These are phyloP conservation scores for Hydrophis major DNA, from an alignment of 2,797 vertebrate species.

Conservation along the genomic window DNA sequence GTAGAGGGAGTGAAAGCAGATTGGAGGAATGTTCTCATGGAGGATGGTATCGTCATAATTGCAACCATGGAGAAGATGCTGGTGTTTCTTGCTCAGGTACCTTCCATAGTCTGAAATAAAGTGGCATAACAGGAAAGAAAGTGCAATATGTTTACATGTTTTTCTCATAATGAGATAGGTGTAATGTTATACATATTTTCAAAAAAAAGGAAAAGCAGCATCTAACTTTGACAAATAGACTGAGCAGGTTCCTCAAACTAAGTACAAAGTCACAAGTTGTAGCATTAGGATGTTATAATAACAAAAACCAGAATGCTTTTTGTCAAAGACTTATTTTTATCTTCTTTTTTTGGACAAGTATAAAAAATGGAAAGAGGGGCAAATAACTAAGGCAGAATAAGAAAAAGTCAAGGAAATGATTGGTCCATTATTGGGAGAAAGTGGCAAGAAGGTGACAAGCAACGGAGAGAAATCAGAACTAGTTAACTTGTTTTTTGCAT, in stretches of 20 bases:
- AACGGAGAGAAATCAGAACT: no score
- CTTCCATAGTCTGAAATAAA: neutral
- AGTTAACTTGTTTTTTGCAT: no score
- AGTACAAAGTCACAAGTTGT: neutral
- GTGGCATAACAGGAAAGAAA: neutral
- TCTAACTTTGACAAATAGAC: neutral
- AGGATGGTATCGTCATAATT: constrained; percentile 44
- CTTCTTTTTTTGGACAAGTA: no score
- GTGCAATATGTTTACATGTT: neutral
- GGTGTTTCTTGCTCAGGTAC: constrained; percentile 54
- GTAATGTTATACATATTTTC: neutral
- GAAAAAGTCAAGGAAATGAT: no score
- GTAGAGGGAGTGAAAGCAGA: neutral
- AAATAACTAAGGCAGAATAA: no score
- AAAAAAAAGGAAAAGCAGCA: neutral
- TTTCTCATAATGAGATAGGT: neutral
- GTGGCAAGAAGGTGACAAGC: no score
- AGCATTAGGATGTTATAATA: neutral
- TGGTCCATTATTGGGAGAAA: no score
- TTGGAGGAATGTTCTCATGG: constrained; percentile 15
- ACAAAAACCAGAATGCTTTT: neutral
- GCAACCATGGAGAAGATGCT: constrained; percentile 23
- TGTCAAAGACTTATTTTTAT: no score
- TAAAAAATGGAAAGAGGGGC: no score
- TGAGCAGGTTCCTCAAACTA: neutral